Evolutionary conservation across 2,888 invertebrate species (phyloP), one percentile per base, ranked within the genome.

Genomic region (Coelogynopora nodosa): DNA sequence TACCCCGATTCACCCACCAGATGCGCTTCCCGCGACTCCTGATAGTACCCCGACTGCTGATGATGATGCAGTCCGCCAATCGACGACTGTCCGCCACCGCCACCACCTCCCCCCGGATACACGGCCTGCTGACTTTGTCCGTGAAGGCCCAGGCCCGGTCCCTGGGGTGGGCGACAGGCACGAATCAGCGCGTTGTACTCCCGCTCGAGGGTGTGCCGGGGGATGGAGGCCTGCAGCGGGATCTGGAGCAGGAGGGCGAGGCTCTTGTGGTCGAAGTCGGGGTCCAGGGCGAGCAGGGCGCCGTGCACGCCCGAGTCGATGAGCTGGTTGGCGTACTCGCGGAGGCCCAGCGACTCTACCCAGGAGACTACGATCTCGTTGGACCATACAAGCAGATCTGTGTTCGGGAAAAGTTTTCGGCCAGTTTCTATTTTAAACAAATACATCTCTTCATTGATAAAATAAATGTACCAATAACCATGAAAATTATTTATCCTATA

Each of bases 241-340:
- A 98, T 96, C 94, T 98, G 97, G 91, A 98, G 93, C 88, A 97
- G 95, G 88, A 98, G 94, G 89, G 97, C 97, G 94, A 98, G 95
- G 27, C 67, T 31, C 18, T 85, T 86, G 31, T 67, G 67, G 85
- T 88, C 88, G 84, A 88, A 88, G 28, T 83, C 83, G 90, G 97
- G 97, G 93, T 98, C 97, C 87, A 98, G 93, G 88, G 97, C 96
- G 91, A 98, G 94, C 88, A 98, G 94, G 88, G 97, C 97, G 90
- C 98, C 98, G 93, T 98, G 98, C 89, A 98, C 96, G 90, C 98
- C 98, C 89, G 97, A 96, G 93, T 98, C 98, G 90, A 29, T 30
- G 27, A 87, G 87, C 0, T 87, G 67, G 0, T 31, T 30, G 29
- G 87, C 28, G 30, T 82, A 87, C 80, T 87, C 87, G 26, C 81